Percentiles rank a stretch among this genome's conserved stretches.
phyloP scores from a whole-genome alignment of 2,113 vertebrate genomes.

The Isurus oxyrinchus region DNA sequence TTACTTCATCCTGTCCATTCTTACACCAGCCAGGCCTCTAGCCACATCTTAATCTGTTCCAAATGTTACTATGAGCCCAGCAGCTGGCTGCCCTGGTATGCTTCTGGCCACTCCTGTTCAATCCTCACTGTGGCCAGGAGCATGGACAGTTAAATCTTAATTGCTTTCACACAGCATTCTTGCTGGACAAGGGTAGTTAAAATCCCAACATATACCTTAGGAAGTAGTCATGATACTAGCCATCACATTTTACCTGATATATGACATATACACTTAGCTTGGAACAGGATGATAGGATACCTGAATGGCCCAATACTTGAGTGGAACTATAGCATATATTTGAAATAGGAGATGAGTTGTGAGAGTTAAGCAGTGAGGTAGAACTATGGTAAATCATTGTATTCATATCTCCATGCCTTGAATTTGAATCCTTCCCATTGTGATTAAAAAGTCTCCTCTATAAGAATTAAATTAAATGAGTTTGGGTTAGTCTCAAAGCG shows the following conservation, averaged over 20 bases:
- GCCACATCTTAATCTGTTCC: background rate
- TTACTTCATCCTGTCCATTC: background rate
- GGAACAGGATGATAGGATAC: background rate
- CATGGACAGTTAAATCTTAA: background rate
- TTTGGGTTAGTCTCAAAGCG: background rate
- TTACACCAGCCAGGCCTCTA: background rate
- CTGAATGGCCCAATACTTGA: background rate
- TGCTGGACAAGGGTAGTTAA: background rate
- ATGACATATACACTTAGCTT: background rate
- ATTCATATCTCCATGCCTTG: background rate
- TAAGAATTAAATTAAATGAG: background rate
- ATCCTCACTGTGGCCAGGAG: background rate
- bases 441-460: background rate
- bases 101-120: background rate
- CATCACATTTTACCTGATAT: background rate
- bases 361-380: background rate
- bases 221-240: background rate
- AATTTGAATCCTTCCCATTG: background rate
- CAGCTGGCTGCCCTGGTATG: background rate
- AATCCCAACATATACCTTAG: background rate
- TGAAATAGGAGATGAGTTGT: background rate
- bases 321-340: background rate
- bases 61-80: background rate
- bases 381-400: background rate
- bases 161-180: background rate